Percentiles rank a stretch among this genome's conserved stretches.
Evolutionary conservation across 2,797 vertebrate species (phyloP).

Genomic region (Sebastes elongatus): DNA sequence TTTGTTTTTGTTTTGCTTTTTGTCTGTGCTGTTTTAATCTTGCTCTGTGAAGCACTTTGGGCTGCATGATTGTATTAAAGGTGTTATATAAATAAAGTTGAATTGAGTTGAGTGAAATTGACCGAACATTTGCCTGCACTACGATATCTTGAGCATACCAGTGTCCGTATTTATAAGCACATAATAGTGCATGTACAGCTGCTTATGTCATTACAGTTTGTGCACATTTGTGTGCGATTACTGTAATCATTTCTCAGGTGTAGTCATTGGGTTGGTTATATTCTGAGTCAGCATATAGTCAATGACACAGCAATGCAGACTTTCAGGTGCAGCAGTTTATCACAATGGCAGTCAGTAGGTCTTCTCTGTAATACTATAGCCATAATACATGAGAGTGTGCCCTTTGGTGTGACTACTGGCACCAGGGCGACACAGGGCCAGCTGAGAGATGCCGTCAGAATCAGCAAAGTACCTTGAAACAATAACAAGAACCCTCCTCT

Average conservation of each 20-base stretch:
- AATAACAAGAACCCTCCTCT: not conserved
- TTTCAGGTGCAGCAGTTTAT: constrained; percentile 49
- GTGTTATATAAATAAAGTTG: too few relatives aligned
- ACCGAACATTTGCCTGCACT: not conserved
- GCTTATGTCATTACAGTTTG: not conserved
- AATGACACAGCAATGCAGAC: constrained; percentile 12
- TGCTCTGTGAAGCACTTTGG: too few relatives aligned
- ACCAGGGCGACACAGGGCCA: not conserved
- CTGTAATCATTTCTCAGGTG: not conserved
- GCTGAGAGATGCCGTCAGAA: not conserved
- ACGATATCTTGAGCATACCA: not conserved
- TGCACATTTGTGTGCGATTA: not conserved
- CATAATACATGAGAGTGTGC: not conserved
- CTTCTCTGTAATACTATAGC: not conserved
- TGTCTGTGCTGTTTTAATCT: too few relatives aligned
- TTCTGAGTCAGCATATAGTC: not conserved
- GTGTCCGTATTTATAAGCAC: not conserved
- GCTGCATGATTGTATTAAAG: too few relatives aligned
- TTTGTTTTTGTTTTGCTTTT: too few relatives aligned
- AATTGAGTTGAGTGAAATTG: not conserved
- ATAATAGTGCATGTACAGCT: not conserved
- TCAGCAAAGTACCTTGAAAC: not conserved
- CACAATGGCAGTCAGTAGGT: constrained; percentile 30
- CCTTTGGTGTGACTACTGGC: constrained; percentile 1
- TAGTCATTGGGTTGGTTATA: not conserved